Evolutionary conservation across 1,140 invertebrate species (phyloP), one percentile per base, ranked within the genome.

Genomic region (Diploscapter pachys): DNA sequence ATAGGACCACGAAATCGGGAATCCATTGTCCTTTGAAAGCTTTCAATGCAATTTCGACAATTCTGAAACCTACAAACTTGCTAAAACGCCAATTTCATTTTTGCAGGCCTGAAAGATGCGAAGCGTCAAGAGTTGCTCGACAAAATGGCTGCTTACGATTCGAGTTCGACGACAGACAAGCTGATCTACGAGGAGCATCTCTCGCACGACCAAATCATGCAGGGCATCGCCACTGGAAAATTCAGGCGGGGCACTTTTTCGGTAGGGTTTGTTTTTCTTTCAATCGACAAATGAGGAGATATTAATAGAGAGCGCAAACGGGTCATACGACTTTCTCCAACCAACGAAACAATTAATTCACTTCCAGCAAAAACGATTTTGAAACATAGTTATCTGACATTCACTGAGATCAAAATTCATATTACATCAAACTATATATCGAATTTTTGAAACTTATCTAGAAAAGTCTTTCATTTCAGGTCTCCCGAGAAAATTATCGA

Each of bases 401-500:
- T 31, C 31, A 31, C 31, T 31, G 31, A 31, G 31, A 31, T 31
- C 31, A 31, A 31, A 31, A 31, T 31, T 31, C 31, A 31, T 31
- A 31, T 31, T 31, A 31, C 31, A 31, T 31, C 31, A 31, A 31
- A 31, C 1, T 11, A 13, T 59, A 59, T 11, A 59, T 13, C 11
- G 57, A 11, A 11, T 59, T 13, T 11, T 59, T 59, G 11, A 49
- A 49, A 65, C n/a, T 65, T 65, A 11, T 13, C n/a, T 65, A 48
- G 9, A 11, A 65, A 65, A 13, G 31, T 68, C 6, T n/a, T 31
- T 59, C 31, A 90, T 2, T 95, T 94, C 86, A 86, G 75, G 87
- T 88, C 9, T 89, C 87, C 3, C 88, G 92, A 75, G 93, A 96
- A 81, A 99, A 98, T 87, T 98, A 93, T 85, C 88, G 96, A 2